These are phyloP conservation scores for Macrotrachela quadricornifera DNA, from an alignment of 1,140 invertebrate species.

Conservation along the genomic window DNA sequence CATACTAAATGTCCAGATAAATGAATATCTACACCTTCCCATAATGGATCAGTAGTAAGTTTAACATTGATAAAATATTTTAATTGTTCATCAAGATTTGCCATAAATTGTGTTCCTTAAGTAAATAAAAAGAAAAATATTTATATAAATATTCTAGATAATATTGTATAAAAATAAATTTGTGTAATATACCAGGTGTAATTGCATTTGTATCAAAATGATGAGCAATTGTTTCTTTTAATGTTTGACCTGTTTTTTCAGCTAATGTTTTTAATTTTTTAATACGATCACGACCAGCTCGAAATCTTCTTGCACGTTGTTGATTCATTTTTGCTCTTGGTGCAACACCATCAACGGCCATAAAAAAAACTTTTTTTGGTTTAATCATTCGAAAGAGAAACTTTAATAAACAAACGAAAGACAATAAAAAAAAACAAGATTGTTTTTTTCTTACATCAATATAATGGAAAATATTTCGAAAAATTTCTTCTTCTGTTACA, in stretches of 20 bases:
- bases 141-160: no score
- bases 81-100: conserved; percentile 56
- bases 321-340: conserved; percentile 84
- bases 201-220: no score
- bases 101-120: conserved; percentile 34
- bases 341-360: conserved; percentile 83
- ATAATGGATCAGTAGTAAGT: conserved; percentile 55
- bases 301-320: conserved; percentile 49
- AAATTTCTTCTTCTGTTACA: not conserved
- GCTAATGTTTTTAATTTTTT: not conserved
- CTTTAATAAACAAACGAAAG: not conserved
- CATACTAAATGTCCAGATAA: conserved; percentile 24
- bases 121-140: not conserved
- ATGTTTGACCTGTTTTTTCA: no score
- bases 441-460: no score
- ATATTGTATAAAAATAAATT: not conserved
- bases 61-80: conserved; percentile 68
- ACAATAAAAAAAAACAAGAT: no score
- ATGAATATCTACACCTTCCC: conserved; percentile 39
- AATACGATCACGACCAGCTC: not conserved
- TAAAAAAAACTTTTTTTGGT: conserved; percentile 73
- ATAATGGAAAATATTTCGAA: not conserved
- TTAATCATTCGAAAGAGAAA: conserved; percentile 66
- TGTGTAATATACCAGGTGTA: no score
- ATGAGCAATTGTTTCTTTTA: no score